A percentile compares a stretch with the other conserved stretches of the same genome.
Evolutionary conservation across 2,888 invertebrate genomes (phyloP).

Genomic region (Agrotis clavis): DNA sequence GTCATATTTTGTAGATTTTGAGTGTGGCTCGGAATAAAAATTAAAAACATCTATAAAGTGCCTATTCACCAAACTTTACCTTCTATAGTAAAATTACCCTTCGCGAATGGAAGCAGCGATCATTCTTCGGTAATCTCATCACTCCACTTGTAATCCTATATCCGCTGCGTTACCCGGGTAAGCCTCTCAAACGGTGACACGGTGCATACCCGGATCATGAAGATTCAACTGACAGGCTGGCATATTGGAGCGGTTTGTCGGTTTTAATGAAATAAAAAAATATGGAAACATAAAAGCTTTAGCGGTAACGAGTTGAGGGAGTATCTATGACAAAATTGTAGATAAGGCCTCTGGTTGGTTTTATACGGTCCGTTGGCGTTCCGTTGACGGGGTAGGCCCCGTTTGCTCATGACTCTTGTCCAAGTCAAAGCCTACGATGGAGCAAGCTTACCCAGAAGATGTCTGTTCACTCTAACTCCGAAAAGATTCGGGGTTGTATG

Average conservation of each 20-base stretch:
- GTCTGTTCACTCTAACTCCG: too few relatives aligned
- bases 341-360: too few relatives aligned
- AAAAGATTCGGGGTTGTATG: too few relatives aligned
- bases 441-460: too few relatives aligned
- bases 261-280: slow-evolving; percentile 12
- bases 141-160: slow-evolving; percentile 43
- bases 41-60: background rate
- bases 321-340: too few relatives aligned
- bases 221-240: slow-evolving; percentile 33
- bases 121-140: slow-evolving; percentile 49
- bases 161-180: slow-evolving; percentile 43
- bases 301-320: too few relatives aligned
- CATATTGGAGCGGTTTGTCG: slow-evolving; percentile 33
- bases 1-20: too few relatives aligned
- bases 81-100: slow-evolving; percentile 2
- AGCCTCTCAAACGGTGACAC: slow-evolving; percentile 47
- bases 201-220: slow-evolving; percentile 50
- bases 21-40: too few relatives aligned
- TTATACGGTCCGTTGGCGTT: too few relatives aligned
- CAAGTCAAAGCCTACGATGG: too few relatives aligned
- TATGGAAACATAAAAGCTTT: background rate
- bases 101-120: background rate
- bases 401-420: too few relatives aligned
- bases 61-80: background rate
- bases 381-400: too few relatives aligned